Evolutionary conservation across 2,113 vertebrate genomes (phyloP).

Genomic region (Smithornis capensis): DNA sequence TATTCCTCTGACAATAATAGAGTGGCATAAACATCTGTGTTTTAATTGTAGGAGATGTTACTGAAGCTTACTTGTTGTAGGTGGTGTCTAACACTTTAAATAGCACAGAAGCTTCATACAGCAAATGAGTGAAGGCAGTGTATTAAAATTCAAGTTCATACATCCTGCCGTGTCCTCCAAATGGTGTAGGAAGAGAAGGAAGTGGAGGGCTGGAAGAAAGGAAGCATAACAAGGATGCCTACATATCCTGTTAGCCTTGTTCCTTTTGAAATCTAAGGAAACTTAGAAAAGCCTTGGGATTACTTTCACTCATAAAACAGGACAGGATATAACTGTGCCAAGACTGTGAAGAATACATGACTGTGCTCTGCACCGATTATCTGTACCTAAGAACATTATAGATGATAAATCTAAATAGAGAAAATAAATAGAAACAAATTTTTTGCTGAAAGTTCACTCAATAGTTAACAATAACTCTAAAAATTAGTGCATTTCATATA

Average conservation of each 20-base stretch:
- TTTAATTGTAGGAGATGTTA: neutral
- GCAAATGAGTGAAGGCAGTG: neutral
- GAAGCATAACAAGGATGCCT: neutral
- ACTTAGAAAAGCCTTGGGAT: neutral
- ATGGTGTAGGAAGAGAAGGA: neutral
- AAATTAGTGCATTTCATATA: neutral
- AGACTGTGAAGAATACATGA: neutral
- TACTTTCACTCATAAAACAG: neutral
- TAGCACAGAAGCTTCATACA: neutral
- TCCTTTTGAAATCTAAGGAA: neutral
- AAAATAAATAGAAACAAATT: neutral
- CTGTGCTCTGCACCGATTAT: neutral
- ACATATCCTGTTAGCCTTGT: neutral
- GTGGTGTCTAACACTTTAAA: neutral
- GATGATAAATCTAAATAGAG: neutral
- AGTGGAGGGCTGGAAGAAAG: neutral
- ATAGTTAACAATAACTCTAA: neutral
- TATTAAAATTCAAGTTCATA: neutral
- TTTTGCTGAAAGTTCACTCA: neutral
- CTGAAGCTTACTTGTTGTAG: neutral
- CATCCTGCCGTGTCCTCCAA: neutral
- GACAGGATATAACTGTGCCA: neutral
- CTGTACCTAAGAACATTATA: neutral
- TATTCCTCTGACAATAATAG: neutral
- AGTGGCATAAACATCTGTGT: neutral